These are phyloP conservation scores for Pterocles gutturalis DNA, from an alignment of 2,113 vertebrate species.

Conservation along the genomic window DNA sequence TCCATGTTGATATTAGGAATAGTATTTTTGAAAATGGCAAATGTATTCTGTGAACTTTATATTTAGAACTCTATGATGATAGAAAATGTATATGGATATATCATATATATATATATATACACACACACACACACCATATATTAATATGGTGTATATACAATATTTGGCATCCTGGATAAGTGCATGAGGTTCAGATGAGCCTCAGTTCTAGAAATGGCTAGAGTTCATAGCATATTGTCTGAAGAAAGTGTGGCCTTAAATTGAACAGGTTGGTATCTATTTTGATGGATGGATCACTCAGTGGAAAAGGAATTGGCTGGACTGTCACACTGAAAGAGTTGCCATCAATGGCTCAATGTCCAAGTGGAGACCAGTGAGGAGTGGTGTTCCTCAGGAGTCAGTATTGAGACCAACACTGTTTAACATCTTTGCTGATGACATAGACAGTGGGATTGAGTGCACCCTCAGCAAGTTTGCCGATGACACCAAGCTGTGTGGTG, in stretches of 20 bases:
- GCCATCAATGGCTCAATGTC: too few relatives aligned
- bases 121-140: too few relatives aligned
- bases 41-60: neutral
- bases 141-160: neutral
- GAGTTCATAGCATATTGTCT: neutral
- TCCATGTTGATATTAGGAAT: neutral
- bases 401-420: too few relatives aligned
- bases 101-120: neutral
- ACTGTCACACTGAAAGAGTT: too few relatives aligned
- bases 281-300: too few relatives aligned
- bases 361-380: too few relatives aligned
- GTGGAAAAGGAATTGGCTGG: too few relatives aligned
- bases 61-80: neutral
- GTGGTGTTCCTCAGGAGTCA: too few relatives aligned
- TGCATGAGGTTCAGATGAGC: neutral
- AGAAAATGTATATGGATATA: neutral
- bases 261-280: neutral
- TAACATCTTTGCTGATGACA: too few relatives aligned
- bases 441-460: too few relatives aligned
- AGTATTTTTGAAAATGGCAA: neutral
- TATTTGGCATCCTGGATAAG: neutral
- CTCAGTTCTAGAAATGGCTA: neutral
- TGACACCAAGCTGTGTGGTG: too few relatives aligned
- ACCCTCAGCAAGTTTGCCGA: too few relatives aligned
- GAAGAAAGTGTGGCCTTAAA: neutral